Percentiles rank a stretch among this genome's conserved stretches.
These are phyloP conservation scores for Etheostoma cragini DNA, from an alignment of 2,113 vertebrate species.

Conservation along the genomic window DNA sequence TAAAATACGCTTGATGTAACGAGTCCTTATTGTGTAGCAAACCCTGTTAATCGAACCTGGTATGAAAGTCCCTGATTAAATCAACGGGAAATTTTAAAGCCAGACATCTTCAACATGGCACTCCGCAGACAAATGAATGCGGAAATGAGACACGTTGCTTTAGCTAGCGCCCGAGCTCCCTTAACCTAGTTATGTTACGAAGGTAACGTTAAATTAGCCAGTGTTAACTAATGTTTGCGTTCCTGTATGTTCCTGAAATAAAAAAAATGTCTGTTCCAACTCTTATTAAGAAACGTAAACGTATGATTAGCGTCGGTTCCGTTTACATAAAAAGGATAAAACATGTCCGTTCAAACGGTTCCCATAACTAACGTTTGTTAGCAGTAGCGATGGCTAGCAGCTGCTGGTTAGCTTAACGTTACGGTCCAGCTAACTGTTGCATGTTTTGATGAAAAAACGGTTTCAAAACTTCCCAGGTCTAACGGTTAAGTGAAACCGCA, in stretches of 20 bases:
- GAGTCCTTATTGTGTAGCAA: neutral
- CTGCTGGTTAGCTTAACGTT: constrained; percentile 53
- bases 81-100: constrained; percentile 53
- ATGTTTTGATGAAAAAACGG: constrained; percentile 63
- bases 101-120: constrained; percentile 77
- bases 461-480: constrained; percentile 69
- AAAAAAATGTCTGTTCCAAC: neutral
- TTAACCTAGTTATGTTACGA: constrained; percentile 68
- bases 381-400: constrained; percentile 33
- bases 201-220: constrained; percentile 42
- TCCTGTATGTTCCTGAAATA: neutral
- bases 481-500: neutral
- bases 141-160: constrained; percentile 85
- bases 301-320: rapidly evolving
- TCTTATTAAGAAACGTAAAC: neutral
- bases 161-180: constrained; percentile 69
- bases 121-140: constrained; percentile 78
- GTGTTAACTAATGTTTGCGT: constrained; percentile 2
- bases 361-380: constrained; percentile 18
- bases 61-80: constrained; percentile 31
- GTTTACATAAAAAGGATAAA: neutral
- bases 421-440: constrained; percentile 79
- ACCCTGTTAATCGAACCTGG: constrained; percentile 30
- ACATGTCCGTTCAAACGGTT: neutral
- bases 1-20: neutral